Base-by-base conservation (phyloP, 2,797 vertebrate species). In the Myotis pilosus region DNA sequence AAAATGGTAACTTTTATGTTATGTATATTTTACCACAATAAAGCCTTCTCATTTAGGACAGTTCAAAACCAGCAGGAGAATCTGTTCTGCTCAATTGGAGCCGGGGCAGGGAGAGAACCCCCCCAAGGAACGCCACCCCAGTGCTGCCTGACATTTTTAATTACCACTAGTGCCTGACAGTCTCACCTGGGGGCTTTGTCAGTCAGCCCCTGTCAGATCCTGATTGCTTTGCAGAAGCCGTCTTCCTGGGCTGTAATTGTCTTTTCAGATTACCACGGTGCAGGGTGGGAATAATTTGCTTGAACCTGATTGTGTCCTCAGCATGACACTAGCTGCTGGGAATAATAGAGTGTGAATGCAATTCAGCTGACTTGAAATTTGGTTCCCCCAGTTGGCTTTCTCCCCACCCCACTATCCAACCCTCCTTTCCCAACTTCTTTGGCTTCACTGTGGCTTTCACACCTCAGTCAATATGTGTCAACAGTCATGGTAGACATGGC, bases 241-340 rank as follows among this genome's bases (percentile, higher is more conserved):
- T 47, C 25, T 86, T 92, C 87, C 55, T 44, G 19, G 78, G 30
- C 55, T 92, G 41, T 92, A 93, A 91, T 38, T 87, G 95, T 96
- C 92, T 93, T 94, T 95, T 74, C 74, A 86, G 87, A 96, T 94
- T 76, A 92, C 69, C 75, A 64, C 15, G 5, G 47, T 90, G 60
- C 44, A 36, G 41, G 79, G 71, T 0, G 0, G 66, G 75, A 87
- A 91, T 89, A 87, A 95, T 81, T 86, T 87, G 75, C 76, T 94
- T 85, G 88, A 92, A 93, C 66, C 83, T 87, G 96, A 94, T 83
- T 93, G 88, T 93, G 55, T 95, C 92, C 86, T 90, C 64, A 7
- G 7, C 15, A 0, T n/a, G 85, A 93, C 82, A 66, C 87, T 15
- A 33, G 62, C 8, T n/a, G 62, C 88, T 72, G 86, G 60, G 64